Conservation (phyloP, 1,140 invertebrate genomes). For the Cotesia vestalis region DNA sequence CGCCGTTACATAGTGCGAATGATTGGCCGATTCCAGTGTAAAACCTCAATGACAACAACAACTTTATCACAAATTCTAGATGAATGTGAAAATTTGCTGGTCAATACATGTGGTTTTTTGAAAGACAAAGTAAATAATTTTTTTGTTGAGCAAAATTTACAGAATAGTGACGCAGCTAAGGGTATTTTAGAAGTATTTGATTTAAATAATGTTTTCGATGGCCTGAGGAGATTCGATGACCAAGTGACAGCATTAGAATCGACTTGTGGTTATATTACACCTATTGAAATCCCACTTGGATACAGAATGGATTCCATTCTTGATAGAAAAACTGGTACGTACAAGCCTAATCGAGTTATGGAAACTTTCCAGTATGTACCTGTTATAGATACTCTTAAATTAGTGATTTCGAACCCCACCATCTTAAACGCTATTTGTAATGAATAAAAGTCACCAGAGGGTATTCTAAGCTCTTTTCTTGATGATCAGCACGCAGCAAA, state of each 20-base stretch:
- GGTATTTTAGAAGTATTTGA: constrained; percentile 1
- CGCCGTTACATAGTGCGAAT: background rate
- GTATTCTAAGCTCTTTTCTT: background rate
- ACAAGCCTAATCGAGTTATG: constrained; percentile 1
- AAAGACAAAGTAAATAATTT: constrained; percentile 9
- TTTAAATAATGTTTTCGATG: constrained; percentile 1
- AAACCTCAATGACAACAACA: constrained; percentile 17
- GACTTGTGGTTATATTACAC: constrained; percentile 34
- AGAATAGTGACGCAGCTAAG: background rate
- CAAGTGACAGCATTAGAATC: constrained; percentile 25
- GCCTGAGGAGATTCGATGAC: background rate
- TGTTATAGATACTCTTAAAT: constrained; percentile 35
- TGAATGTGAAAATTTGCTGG: constrained; percentile 17
- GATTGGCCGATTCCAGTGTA: constrained; percentile 24
- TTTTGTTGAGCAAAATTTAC: background rate
- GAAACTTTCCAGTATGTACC: constrained; percentile 41
- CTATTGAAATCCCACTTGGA: too few species aligned
- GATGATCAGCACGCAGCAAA: constrained; percentile 35
- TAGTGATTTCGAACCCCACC: constrained; percentile 33
- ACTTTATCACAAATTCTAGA: constrained; percentile 14
- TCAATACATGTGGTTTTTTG: constrained; percentile 9
- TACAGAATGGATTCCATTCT: too few species aligned
- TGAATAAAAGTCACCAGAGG: constrained; percentile 37
- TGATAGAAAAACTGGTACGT: too few species aligned
- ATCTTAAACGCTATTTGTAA: constrained; percentile 28